phyloP scores from a whole-genome alignment of 2,888 invertebrate species.

The Polylopha cassiicola region DNA sequence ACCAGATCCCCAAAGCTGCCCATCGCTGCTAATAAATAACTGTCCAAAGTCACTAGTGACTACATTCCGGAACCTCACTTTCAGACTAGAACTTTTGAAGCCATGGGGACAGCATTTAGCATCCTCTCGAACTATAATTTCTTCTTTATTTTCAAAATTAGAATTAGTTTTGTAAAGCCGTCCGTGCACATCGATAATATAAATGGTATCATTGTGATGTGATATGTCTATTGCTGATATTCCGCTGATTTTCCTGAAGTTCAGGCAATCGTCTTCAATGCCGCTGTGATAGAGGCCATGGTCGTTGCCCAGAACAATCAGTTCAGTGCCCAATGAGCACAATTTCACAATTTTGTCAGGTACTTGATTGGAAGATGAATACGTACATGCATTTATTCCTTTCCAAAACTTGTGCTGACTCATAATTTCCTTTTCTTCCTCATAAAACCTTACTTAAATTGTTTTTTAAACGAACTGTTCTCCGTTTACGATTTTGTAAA shows the following conservation, averaged over 20 bases:
- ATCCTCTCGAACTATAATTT: constrained; percentile 80
- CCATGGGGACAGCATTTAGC: constrained; percentile 81
- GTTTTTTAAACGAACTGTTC: constrained; percentile 31
- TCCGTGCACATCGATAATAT: constrained; percentile 79
- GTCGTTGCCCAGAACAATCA: constrained; percentile 65
- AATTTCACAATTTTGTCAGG: constrained; percentile 70
- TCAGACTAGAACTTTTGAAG: constrained; percentile 78
- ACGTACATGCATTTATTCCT: constrained; percentile 56
- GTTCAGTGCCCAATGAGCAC: constrained; percentile 55
- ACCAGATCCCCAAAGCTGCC: constrained; percentile 83
- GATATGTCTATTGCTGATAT: constrained; percentile 80
- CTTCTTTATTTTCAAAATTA: constrained; percentile 75
- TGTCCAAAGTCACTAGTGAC: constrained; percentile 79
- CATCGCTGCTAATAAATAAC: constrained; percentile 80
- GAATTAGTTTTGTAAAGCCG: constrained; percentile 77
- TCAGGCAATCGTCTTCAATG: constrained; percentile 53
- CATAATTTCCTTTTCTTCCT: constrained; percentile 62
- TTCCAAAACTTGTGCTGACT: constrained; percentile 72
- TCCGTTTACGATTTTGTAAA: constrained; percentile 3
- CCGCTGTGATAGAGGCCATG: constrained; percentile 66
- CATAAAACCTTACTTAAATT: constrained; percentile 39
- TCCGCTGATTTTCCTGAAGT: constrained; percentile 68
- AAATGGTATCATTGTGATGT: constrained; percentile 76
- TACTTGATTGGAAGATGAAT: constrained; percentile 53
- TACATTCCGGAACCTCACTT: constrained; percentile 79